These are phyloP conservation scores for Pterophyllum scalare DNA, from an alignment of 2,113 vertebrate genomes.

Conservation along the genomic window DNA sequence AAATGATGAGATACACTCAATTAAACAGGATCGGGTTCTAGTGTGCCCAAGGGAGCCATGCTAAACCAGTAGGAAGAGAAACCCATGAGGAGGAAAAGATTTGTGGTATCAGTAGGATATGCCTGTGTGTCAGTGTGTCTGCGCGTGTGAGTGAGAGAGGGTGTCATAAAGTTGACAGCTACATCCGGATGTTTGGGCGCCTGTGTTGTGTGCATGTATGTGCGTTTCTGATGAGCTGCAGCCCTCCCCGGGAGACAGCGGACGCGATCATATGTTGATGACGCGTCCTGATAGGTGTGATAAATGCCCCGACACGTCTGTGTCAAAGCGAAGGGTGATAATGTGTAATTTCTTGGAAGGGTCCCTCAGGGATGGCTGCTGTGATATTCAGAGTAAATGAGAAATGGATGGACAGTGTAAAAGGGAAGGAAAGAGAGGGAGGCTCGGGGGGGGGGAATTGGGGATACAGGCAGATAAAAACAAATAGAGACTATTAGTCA, in stretches of 20 bases:
- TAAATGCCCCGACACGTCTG: constrained; percentile 73
- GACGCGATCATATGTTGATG: constrained; percentile 65
- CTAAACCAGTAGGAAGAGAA: constrained; percentile 43
- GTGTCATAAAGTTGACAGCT: constrained; percentile 29
- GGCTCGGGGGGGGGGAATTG: constrained; percentile 26
- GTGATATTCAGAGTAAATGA: constrained; percentile 70
- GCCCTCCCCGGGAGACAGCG: constrained; percentile 23
- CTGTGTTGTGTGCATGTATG: constrained; percentile 16
- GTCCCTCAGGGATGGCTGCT: constrained; percentile 57
- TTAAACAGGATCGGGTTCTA: constrained; percentile 69
- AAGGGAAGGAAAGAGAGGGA: constrained; percentile 3
- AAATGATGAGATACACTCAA: constrained; percentile 78
- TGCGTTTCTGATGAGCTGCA: background rate
- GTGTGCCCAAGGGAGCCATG: constrained; percentile 58
- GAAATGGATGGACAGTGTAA: constrained; percentile 62
- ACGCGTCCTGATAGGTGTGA: constrained; percentile 72
- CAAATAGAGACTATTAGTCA: constrained; percentile 53
- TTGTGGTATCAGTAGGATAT: constrained; percentile 17
- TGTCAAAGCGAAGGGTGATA: constrained; percentile 70
- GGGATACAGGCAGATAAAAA: constrained; percentile 46
- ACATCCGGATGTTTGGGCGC: constrained; percentile 42
- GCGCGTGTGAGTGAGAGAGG: background rate
- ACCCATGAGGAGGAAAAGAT: constrained; percentile 27
- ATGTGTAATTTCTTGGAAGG: constrained; percentile 72
- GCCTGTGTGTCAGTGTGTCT: background rate